These are phyloP conservation scores for Schizopygopsis pylzovi DNA, from an alignment of 2,797 vertebrate genomes.

Conservation along the genomic window DNA sequence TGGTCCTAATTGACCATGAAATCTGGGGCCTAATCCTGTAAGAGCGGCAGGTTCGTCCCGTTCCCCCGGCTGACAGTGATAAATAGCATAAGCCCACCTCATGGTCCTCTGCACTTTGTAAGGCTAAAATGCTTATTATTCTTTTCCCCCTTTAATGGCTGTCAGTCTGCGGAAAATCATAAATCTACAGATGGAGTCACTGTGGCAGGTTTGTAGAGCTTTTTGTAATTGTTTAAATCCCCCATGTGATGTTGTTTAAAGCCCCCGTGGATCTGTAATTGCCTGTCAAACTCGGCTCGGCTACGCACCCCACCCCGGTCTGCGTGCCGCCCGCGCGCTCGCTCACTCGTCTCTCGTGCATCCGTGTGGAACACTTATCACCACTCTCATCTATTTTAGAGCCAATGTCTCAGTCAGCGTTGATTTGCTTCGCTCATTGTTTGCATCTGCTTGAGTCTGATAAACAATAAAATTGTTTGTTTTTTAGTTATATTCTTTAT, in stretches of 20 bases:
- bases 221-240: slow-evolving; percentile 62
- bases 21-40: slow-evolving; percentile 74
- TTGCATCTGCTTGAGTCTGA: slow-evolving; percentile 46
- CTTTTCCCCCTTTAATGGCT: slow-evolving; percentile 67
- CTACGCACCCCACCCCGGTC: slow-evolving; percentile 56
- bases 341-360: slow-evolving; percentile 53
- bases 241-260: slow-evolving; percentile 67
- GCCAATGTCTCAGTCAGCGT: slow-evolving; percentile 58
- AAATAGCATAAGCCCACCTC: slow-evolving; percentile 72
- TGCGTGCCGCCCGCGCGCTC: slow-evolving; percentile 32
- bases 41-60: slow-evolving; percentile 68
- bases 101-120: slow-evolving; percentile 68
- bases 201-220: slow-evolving; percentile 64
- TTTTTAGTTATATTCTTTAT: slow-evolving; percentile 47
- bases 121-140: slow-evolving; percentile 70
- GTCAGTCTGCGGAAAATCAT: slow-evolving; percentile 66
- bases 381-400: slow-evolving; percentile 65
- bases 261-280: slow-evolving; percentile 63
- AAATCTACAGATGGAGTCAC: slow-evolving; percentile 65
- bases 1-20: slow-evolving; percentile 84
- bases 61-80: slow-evolving; percentile 75
- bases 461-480: slow-evolving; percentile 51
- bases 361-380: slow-evolving; percentile 65
- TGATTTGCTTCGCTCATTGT: slow-evolving; percentile 54
- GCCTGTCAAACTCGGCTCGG: slow-evolving; percentile 67